Evolutionary conservation across 2,113 vertebrate genomes (phyloP).

Genomic region (Panurus biarmicus): DNA sequence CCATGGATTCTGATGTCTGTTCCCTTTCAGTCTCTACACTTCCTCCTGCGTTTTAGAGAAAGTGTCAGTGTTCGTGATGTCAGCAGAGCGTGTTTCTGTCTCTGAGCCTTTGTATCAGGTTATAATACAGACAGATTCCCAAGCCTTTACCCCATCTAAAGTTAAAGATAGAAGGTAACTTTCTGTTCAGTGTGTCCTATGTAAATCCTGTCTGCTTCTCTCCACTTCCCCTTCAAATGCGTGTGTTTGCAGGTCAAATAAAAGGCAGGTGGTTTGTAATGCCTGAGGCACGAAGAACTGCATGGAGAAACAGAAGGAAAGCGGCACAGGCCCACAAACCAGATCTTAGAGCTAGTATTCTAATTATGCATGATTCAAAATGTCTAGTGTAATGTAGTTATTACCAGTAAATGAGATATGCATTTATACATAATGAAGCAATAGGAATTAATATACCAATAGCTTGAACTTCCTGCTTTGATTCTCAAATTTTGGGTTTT

Average conservation of each 20-base stretch:
- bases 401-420: conserved; percentile 72
- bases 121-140: background rate
- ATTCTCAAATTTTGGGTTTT: conserved; percentile 47
- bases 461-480: conserved; percentile 72
- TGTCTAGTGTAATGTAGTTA: conserved; percentile 68
- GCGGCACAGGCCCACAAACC: conserved; percentile 60
- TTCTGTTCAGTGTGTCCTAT: background rate
- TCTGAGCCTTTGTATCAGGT: background rate
- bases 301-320: conserved; percentile 46
- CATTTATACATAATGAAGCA: conserved; percentile 76
- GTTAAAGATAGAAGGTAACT: background rate
- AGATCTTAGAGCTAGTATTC: conserved; percentile 63
- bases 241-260: conserved; percentile 39
- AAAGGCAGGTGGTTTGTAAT: background rate
- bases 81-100: background rate
- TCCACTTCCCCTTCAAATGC: background rate
- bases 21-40: background rate
- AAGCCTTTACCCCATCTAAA: background rate
- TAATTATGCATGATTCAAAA: conserved; percentile 73
- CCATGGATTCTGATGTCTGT: background rate
- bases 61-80: background rate
- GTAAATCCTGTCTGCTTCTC: conserved; percentile 15
- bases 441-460: conserved; percentile 73
- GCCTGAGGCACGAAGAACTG: background rate
- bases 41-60: background rate